A percentile compares a stretch with the other conserved stretches of the same genome.
Evolutionary conservation across 2,113 vertebrate genomes (phyloP).

Genomic region (Anarhynchus alexandrinus): DNA sequence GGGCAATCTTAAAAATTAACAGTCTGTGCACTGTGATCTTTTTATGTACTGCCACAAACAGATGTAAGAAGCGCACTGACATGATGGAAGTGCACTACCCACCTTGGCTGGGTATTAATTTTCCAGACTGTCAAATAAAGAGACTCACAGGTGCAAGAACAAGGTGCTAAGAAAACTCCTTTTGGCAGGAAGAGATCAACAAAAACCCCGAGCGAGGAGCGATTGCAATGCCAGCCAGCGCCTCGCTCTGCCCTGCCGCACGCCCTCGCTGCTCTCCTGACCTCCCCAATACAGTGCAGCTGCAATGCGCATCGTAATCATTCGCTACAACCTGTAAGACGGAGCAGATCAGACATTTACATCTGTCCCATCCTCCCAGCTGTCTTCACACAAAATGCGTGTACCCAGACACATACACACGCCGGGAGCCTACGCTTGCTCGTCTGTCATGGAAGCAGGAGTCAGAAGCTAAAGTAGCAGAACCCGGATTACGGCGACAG

Average conservation of each 20-base stretch:
- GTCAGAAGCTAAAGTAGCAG: not conserved
- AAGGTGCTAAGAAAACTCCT: not conserved
- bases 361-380: constrained; percentile 11
- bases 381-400: not conserved
- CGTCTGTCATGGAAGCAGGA: not conserved
- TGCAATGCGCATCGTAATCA: not conserved
- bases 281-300: not conserved
- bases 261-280: not conserved
- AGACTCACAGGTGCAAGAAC: not conserved
- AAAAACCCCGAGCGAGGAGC: not conserved
- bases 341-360: not conserved
- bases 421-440: not conserved
- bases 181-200: not conserved
- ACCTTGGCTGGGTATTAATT: not conserved
- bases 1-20: constrained; percentile 1
- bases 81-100: not conserved
- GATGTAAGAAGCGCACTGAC: not conserved
- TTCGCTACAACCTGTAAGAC: not conserved
- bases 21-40: constrained; percentile 1
- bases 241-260: not conserved
- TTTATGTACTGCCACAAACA: not conserved
- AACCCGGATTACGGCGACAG: not conserved
- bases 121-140: not conserved
- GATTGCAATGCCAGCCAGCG: not conserved
- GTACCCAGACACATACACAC: not conserved